Evolutionary conservation across 2,888 invertebrate species (phyloP), one percentile per base, ranked within the genome.

Genomic region (Pseudococcus longispinus): DNA sequence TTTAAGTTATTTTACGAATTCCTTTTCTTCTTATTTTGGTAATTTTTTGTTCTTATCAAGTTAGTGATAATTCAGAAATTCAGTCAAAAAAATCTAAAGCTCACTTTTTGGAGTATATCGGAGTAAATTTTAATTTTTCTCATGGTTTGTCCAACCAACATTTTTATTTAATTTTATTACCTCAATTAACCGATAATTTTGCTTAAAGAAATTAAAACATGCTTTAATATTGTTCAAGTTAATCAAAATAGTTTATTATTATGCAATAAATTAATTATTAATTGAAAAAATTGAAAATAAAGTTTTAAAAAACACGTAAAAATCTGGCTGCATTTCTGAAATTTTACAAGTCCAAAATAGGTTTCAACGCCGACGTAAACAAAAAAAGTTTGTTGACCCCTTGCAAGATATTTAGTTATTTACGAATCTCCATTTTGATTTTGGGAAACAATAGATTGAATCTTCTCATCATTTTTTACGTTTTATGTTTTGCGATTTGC

Each of bases 391-490:
- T 85, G 42, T 85, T 85, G 37, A 85, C 85, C 85, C 85, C 85
- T 55, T 37, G 37, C 5, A 37, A 55, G 60, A 55, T 29, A n/a
- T n/a, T n/a, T n/a, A n/a, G n/a, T 3, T 6, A 37, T 55, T 83
- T 32, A 20, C 32, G n/a, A 42, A 85, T 74, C 85, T 65, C 70
- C 85, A 85, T 85, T 65, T 85, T 85, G 85, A 85, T 85, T 85
- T 85, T 55, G 70, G 85, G 85, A 85, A 85, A 85, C 85, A 85
- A 70, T 85, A 85, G 85, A 85, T 74, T 55, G 77, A n/a, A 42
- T 80, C 42, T 80, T 80, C 77, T 42, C 77, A 80, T 80, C 37
- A 80, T 42, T 20, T 74, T 74, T 42, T 42, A 80, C 77, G 77
- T 80, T 80, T 77, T 80, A 42, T 60, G n/a, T n/a, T 6, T 15